Conservation (phyloP, 2,113 vertebrate genomes). For the Etheostoma cragini region DNA sequence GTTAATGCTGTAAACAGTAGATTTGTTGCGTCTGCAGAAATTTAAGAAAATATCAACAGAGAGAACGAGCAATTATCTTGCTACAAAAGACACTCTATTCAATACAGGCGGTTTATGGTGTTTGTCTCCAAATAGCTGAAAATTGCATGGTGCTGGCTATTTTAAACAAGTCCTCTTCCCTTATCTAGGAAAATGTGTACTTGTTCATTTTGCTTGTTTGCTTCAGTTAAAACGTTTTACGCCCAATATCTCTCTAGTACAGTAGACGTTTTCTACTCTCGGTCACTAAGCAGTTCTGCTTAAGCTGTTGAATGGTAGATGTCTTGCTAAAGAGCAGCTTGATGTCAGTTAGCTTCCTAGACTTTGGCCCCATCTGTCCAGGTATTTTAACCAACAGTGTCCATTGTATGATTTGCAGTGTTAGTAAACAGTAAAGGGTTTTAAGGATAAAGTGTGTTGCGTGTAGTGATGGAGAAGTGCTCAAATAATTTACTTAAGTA, state of each 20-base stretch:
- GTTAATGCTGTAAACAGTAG: conserved; percentile 21
- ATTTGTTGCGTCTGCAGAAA: conserved; percentile 23
- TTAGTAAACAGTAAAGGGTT: too few relatives aligned
- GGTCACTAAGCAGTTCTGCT: neutral
- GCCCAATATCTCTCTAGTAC: neutral
- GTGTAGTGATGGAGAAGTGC: too few relatives aligned
- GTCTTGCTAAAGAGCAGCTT: neutral
- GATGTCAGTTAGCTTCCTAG: neutral
- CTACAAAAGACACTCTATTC: conserved; percentile 43
- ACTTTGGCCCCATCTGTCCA: neutral
- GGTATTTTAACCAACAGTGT: neutral
- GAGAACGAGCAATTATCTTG: conserved; percentile 44
- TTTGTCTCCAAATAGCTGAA: conserved; percentile 32
- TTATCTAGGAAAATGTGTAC: conserved; percentile 2
- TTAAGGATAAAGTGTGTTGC: too few relatives aligned
- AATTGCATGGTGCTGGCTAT: conserved; percentile 15
- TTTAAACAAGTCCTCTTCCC: conserved; percentile 33
- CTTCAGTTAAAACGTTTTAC: conserved; percentile 5
- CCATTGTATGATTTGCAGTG: neutral
- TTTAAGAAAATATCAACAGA: conserved; percentile 37
- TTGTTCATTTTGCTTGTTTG: conserved; percentile 1
- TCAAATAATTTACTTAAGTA: too few relatives aligned
- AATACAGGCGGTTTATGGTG: conserved; percentile 18
- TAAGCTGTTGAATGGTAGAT: neutral
- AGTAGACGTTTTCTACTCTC: neutral